These are phyloP conservation scores for Callithrix jacchus DNA, from an alignment of 2,113 vertebrate species.

Conservation along the genomic window DNA sequence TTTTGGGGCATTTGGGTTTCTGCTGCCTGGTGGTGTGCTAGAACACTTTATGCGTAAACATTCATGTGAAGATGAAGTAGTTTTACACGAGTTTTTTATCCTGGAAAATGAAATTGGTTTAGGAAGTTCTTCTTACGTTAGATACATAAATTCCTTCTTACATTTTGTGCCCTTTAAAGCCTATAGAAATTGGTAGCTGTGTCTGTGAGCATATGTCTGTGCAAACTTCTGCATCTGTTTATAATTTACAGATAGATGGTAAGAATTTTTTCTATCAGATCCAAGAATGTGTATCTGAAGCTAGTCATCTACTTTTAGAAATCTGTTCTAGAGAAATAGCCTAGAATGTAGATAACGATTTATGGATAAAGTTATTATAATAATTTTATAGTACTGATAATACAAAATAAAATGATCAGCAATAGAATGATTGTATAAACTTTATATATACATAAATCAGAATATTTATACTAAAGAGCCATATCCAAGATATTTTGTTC, in stretches of 20 bases:
- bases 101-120: not conserved
- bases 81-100: not conserved
- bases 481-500: not conserved
- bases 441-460: not conserved
- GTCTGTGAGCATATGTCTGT: not conserved
- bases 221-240: constrained; percentile 38
- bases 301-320: constrained; percentile 30
- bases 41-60: not conserved
- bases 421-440: not conserved
- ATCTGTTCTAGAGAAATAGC: constrained; percentile 23
- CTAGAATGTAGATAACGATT: not conserved
- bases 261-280: constrained; percentile 19
- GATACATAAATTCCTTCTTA: not conserved
- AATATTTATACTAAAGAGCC: not conserved
- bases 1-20: not conserved
- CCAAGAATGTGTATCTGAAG: constrained; percentile 6
- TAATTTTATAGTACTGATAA: not conserved
- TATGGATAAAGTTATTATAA: constrained; percentile 1
- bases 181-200: not conserved
- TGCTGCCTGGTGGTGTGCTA: not conserved
- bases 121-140: not conserved
- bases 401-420: not conserved
- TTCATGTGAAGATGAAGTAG: not conserved
- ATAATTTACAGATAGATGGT: constrained; percentile 21
- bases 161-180: not conserved